Conservation (phyloP, 2,797 vertebrate genomes). For the Falco columbarius region DNA sequence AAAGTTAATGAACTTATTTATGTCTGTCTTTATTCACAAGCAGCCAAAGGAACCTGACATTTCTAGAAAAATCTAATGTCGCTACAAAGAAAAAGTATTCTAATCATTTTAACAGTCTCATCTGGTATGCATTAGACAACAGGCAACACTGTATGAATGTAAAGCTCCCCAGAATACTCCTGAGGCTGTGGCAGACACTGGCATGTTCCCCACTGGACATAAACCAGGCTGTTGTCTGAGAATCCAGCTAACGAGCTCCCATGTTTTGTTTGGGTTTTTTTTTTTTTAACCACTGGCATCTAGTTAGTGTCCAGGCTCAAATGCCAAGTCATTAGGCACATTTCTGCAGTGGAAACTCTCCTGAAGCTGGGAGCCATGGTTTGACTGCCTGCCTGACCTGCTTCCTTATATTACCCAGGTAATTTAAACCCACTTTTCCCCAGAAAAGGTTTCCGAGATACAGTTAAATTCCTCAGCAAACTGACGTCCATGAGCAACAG, state of each 20-base stretch:
- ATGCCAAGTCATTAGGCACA: not conserved
- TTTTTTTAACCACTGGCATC: not conserved
- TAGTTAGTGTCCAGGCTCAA: not conserved
- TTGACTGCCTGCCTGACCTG: not conserved
- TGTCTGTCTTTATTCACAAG: not conserved
- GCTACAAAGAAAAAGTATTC: not conserved
- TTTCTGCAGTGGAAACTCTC: not conserved
- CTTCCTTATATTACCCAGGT: not conserved
- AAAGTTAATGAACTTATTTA: not conserved
- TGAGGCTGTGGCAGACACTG: not conserved
- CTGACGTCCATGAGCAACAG: not conserved
- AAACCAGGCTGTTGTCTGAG: constrained; percentile 10
- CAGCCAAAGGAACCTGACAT: not conserved
- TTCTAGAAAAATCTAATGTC: not conserved
- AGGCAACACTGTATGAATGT: not conserved
- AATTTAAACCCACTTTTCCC: not conserved
- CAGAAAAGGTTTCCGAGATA: not conserved
- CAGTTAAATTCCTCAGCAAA: not conserved
- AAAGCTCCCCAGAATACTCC: not conserved
- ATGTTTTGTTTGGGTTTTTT: not conserved
- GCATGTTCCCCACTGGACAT: not conserved
- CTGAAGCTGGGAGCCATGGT: not conserved
- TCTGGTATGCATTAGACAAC: not conserved
- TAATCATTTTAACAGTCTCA: not conserved
- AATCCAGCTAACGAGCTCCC: not conserved